These are phyloP conservation scores for Corythaixoides concolor DNA, from an alignment of 2,113 vertebrate species.

Conservation along the genomic window DNA sequence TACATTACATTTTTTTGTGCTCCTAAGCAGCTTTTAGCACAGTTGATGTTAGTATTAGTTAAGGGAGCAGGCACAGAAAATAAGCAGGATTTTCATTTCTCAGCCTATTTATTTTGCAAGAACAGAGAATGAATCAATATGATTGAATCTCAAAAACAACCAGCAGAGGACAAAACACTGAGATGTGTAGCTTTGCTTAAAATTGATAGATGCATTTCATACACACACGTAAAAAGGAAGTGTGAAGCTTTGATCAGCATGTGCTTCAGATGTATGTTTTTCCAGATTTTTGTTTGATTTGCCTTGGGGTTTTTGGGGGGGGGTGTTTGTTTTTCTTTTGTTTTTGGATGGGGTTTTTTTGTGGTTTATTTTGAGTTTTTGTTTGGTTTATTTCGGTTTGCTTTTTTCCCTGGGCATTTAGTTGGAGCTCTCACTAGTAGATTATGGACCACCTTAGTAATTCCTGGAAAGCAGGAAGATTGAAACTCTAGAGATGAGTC, in stretches of 20 bases:
- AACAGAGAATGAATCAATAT: background rate
- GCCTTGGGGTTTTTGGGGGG: background rate
- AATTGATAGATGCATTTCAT: background rate
- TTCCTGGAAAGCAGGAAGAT: conserved; percentile 10
- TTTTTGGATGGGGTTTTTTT: background rate
- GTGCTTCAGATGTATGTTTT: background rate
- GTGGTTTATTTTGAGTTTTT: background rate
- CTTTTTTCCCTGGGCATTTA: background rate
- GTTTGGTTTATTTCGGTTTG: background rate
- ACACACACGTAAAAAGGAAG: background rate
- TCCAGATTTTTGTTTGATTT: background rate
- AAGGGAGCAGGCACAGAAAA: background rate
- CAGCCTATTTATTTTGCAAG: background rate
- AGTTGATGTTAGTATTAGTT: background rate
- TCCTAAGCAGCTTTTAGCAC: background rate
- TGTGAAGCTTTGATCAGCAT: background rate
- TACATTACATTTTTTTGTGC: background rate
- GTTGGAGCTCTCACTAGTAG: background rate
- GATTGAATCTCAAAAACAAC: background rate
- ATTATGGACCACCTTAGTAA: background rate
- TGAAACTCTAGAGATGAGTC: background rate
- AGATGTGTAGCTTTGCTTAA: background rate
- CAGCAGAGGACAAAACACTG: background rate
- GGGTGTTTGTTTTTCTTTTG: background rate
- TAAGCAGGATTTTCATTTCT: background rate